Evolutionary conservation across 2,113 vertebrate genomes (phyloP).

Genomic region (Motacilla alba): DNA sequence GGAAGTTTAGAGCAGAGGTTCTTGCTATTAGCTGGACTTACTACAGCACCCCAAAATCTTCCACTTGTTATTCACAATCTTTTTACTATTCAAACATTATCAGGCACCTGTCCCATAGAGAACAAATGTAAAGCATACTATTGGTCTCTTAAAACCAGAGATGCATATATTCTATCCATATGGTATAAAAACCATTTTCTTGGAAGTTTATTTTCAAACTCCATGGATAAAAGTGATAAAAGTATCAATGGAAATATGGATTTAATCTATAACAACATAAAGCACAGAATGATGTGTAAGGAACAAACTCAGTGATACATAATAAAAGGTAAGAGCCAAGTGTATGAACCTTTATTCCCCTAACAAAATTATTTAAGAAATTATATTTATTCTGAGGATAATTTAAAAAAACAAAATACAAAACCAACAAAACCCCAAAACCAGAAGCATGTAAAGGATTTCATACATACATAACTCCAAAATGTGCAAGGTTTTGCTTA

Average conservation of each 20-base stretch:
- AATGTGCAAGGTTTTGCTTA: background rate
- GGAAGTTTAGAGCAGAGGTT: background rate
- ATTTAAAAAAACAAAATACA: background rate
- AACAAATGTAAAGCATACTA: background rate
- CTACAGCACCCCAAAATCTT: background rate
- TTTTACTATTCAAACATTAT: background rate
- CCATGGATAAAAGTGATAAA: background rate
- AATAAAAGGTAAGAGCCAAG: background rate
- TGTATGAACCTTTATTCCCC: background rate
- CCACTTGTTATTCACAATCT: background rate
- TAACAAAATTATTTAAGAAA: background rate
- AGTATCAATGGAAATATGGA: background rate
- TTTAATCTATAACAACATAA: background rate
- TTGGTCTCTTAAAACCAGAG: background rate
- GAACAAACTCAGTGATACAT: background rate
- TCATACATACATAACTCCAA: background rate
- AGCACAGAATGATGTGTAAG: background rate
- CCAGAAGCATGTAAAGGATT: background rate
- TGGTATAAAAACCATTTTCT: background rate
- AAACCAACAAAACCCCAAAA: background rate
- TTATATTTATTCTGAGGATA: background rate
- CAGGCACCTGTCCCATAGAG: background rate
- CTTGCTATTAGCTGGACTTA: background rate
- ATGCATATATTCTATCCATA: background rate
- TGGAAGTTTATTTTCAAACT: background rate